These are phyloP conservation scores for Sinocyclocheilus anophthalmus DNA, from an alignment of 2,113 vertebrate species.

Conservation along the genomic window DNA sequence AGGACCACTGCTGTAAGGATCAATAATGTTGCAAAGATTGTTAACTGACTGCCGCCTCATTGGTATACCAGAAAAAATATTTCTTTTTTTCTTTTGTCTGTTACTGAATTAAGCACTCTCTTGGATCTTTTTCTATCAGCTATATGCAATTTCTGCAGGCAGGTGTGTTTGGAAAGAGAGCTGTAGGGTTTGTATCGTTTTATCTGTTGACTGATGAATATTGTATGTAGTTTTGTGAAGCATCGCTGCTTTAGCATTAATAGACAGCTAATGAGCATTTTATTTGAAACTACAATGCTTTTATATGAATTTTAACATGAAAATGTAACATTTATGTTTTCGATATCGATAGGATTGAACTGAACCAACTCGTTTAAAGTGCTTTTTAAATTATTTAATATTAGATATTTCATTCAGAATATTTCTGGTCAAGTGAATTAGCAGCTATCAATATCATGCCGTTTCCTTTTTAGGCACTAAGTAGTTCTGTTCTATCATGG, in stretches of 20 bases:
- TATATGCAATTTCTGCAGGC: constrained; percentile 29
- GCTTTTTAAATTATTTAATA: constrained; percentile 8
- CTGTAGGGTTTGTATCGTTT: constrained; percentile 24
- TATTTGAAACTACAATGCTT: constrained; percentile 13
- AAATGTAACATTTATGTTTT: neutral
- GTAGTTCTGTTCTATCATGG: no score
- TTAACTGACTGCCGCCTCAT: constrained; percentile 8
- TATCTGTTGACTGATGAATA: constrained; percentile 11
- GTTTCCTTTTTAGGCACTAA: neutral
- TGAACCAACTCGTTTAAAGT: neutral
- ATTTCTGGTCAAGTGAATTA: neutral
- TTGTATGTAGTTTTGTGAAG: constrained; percentile 22
- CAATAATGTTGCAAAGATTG: neutral
- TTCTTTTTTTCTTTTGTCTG: neutral
- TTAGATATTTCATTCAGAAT: constrained; percentile 33
- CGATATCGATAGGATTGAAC: neutral
- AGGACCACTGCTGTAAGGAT: neutral
- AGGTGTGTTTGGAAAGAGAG: constrained; percentile 3
- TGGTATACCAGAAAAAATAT: neutral
- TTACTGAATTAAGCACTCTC: constrained; percentile 15
- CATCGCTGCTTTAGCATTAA: constrained; percentile 7
- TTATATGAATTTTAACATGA: constrained; percentile 38
- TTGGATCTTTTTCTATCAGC: constrained; percentile 23
- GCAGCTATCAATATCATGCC: neutral
- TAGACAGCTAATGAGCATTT: constrained; percentile 12